Base-by-base conservation (phyloP, 2,888 invertebrate genomes). In the Lepidonotus clava region DNA sequence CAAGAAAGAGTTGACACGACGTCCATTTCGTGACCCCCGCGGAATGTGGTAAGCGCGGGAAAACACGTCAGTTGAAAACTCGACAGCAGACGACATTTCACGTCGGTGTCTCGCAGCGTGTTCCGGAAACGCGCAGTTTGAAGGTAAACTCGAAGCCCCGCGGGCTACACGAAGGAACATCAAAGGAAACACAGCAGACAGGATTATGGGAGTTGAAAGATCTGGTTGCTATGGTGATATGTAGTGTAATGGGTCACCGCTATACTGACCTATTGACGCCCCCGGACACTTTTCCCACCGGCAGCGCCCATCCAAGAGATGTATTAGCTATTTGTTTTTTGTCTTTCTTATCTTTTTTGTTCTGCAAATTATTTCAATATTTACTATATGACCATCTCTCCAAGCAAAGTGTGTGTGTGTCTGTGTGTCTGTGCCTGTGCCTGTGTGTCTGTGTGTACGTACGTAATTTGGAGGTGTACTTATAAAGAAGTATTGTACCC, bases 51-150 rank as follows among this genome's bases (percentile, higher is more conserved):
- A 61, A 61, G 28, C 61, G 28, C 28, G 11, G 61, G 28, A 61
- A 61, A 61, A 61, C 61, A 61, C 28, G 61, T 61, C 28, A 61
- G 61, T 18, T 61, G 21, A n/a, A 61, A 61, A 61, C 28, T 61
- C 28, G 61, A 61, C 61, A 61, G 21, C 61, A 14, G 28, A 14
- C 28, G 11, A 32, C 61, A 61, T 61, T 76, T 76, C 76, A 76
- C 76, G 76, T 76, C 76, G 34, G 76, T 76, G 76, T 14, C 76
- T 76, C 76, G 28, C 76, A 76, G 40, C 76, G 24, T 76, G 76
- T 76, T 76, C 40, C 38, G 38, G 40, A 76, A 76, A 40, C 38
- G 76, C n/a, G 14, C 21, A 76, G 38, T 76, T 76, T 76, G 76
- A 76, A 76, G 76, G 76, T 76, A 40, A 76, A 76, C 34, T 76